Base-by-base conservation (phyloP, 2,888 invertebrate species). In the Acanthosepion esculentum region DNA sequence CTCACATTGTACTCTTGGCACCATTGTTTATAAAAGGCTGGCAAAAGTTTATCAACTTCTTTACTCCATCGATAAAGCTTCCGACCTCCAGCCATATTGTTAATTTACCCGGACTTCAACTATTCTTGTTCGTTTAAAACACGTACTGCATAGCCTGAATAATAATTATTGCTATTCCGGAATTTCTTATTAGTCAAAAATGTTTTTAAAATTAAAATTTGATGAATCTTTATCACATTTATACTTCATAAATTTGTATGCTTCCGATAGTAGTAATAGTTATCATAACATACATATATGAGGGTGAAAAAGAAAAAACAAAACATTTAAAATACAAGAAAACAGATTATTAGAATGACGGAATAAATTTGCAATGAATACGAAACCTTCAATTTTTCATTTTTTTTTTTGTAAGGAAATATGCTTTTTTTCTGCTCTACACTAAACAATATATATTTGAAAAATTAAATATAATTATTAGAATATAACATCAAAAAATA, bases 21-120 rank as follows among this genome's bases (percentile, higher is more conserved):
- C 93, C 97, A 95, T 33, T 96, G 95, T 95, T 97, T 97, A 96
- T 97, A 97, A 95, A 97, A 97, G n/a, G 96, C 96, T 23, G 97
- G 97, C 50, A 97, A 95, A 29, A 97, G 95, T 15, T 95, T 64
- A 33, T 96, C 96, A 64, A 96, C 96, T 59, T 97, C 97, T 92
- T 96, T 95, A 33, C 96, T 96, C 97, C 97, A 97, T 55, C 95
- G 95, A 94, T 97, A 97, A 26, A 93, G 7, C n/a, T 53, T 93
- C 29, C 93, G 93, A 53, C 53, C 78, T 78, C 78, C 78, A 78
- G 15, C n/a, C 78, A 78, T 78, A 23, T 33, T 78, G 78, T n/a
- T 3, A 2, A 3, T 41, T 41, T 41, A 15, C 33, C n/a, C 3
- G n/a, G n/a, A 78, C 15, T n/a, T 12, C 12, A 33, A 78, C 33